phyloP scores from a whole-genome alignment of 2,888 invertebrate genomes.

The Lamellibrachia satsuma region DNA sequence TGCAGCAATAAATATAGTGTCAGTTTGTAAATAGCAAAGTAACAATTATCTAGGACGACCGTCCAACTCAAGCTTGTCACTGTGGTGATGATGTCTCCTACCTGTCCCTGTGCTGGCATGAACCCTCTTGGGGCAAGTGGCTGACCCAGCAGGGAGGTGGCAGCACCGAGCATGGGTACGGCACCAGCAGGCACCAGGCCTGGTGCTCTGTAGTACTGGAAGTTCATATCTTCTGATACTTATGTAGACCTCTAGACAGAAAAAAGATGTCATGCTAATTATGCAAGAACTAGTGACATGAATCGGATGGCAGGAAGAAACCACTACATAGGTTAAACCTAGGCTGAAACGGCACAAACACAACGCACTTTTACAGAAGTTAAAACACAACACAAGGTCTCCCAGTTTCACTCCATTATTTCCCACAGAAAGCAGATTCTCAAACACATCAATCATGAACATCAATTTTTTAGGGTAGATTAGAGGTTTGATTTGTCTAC shows the following conservation, averaged over 20 bases:
- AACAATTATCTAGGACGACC: background rate
- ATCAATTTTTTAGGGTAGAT: too few relatives aligned
- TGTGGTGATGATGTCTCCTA: background rate
- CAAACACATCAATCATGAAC: too few relatives aligned
- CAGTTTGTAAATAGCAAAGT: background rate
- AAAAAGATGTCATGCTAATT: background rate
- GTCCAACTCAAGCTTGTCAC: too few relatives aligned
- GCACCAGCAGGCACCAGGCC: constrained; percentile 28
- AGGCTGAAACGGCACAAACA: too few relatives aligned
- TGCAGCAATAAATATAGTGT: background rate
- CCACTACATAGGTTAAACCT: too few relatives aligned
- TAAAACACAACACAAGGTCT: too few relatives aligned
- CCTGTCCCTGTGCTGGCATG: background rate
- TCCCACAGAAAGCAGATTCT: too few relatives aligned
- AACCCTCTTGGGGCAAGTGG: background rate
- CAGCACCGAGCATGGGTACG: constrained; percentile 19
- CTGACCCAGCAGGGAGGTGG: background rate
- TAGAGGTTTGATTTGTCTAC: too few relatives aligned
- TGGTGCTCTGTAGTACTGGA: constrained; percentile 28
- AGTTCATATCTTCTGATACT: constrained; percentile 22
- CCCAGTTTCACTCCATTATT: too few relatives aligned
- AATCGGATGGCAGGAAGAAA: too few relatives aligned
- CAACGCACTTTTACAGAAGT: too few relatives aligned
- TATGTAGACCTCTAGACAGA: background rate
- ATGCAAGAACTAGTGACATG: background rate